Percentiles rank a stretch among this genome's conserved stretches.
Conservation (phyloP, 2,888 invertebrate species). For the Perizoma affinitatum region DNA sequence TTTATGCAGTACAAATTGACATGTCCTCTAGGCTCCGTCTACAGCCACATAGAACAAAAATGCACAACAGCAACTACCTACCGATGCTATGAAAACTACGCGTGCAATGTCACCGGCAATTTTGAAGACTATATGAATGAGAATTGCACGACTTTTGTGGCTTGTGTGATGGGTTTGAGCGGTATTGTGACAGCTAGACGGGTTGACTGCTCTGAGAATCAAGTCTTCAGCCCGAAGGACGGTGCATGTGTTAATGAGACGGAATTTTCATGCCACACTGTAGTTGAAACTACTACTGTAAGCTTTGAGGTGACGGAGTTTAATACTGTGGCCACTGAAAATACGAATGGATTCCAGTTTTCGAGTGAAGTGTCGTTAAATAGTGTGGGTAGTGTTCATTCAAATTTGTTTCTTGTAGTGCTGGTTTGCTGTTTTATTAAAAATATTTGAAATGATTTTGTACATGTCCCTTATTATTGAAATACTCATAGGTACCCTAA, state of each 20-base stretch:
- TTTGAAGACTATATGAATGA: constrained; percentile 45
- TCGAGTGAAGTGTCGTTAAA: constrained; percentile 22
- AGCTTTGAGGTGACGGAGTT: constrained; percentile 13
- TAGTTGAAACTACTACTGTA: constrained; percentile 8
- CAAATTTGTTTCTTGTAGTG: constrained; percentile 16
- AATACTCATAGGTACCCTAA: too few species aligned
- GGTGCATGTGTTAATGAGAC: constrained; percentile 54
- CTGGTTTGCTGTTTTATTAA: constrained; percentile 27
- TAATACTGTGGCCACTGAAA: constrained; percentile 5
- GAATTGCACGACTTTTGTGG: constrained; percentile 58
- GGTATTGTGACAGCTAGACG: constrained; percentile 59
- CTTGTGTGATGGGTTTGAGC: constrained; percentile 59
- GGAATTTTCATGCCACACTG: constrained; percentile 46
- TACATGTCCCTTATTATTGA: too few species aligned
- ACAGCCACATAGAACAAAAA: constrained; percentile 63
- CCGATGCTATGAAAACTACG: constrained; percentile 56
- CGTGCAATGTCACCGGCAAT: constrained; percentile 56
- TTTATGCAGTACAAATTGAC: constrained; percentile 63
- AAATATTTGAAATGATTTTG: constrained; percentile 13
- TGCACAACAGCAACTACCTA: constrained; percentile 70
- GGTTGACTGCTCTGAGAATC: constrained; percentile 54
- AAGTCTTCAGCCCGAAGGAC: constrained; percentile 49
- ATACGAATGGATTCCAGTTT: constrained; percentile 14
- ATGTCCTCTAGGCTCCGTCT: constrained; percentile 66
- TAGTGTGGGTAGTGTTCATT: constrained; percentile 14